phyloP scores from a whole-genome alignment of 2,888 invertebrate genomes.

The Pachydiplax longipennis region DNA sequence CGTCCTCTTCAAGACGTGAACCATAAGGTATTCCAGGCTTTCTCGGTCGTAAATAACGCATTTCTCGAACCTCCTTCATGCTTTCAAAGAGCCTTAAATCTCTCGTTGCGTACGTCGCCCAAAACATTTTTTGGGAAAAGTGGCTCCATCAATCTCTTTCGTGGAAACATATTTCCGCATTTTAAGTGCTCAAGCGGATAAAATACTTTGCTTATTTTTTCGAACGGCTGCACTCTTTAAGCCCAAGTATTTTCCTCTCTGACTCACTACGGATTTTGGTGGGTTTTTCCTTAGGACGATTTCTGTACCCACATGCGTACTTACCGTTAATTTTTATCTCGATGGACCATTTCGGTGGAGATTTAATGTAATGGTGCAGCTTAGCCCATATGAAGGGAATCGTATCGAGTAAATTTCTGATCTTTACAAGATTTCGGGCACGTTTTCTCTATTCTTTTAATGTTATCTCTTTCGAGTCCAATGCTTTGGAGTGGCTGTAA shows the following conservation, averaged over 20 bases:
- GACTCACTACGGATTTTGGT: not conserved
- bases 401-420: too few species aligned
- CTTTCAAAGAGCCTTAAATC: not conserved
- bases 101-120: not conserved
- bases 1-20: not conserved
- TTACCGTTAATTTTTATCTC: too few species aligned
- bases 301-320: too few species aligned
- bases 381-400: too few species aligned
- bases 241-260: not conserved
- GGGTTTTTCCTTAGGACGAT: not conserved
- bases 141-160: constrained; percentile 10
- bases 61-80: not conserved
- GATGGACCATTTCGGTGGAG: too few species aligned
- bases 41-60: not conserved
- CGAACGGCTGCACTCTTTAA: not conserved
- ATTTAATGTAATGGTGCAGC: too few species aligned
- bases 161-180: not conserved
- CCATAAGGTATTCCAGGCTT: not conserved
- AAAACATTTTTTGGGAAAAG: not conserved
- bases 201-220: not conserved
- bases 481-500: too few species aligned
- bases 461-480: too few species aligned
- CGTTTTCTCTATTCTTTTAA: too few species aligned
- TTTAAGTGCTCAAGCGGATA: not conserved
- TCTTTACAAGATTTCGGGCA: too few species aligned